These are phyloP conservation scores for Taeniopygia guttata DNA, from an alignment of 2,797 vertebrate species.

Conservation along the genomic window DNA sequence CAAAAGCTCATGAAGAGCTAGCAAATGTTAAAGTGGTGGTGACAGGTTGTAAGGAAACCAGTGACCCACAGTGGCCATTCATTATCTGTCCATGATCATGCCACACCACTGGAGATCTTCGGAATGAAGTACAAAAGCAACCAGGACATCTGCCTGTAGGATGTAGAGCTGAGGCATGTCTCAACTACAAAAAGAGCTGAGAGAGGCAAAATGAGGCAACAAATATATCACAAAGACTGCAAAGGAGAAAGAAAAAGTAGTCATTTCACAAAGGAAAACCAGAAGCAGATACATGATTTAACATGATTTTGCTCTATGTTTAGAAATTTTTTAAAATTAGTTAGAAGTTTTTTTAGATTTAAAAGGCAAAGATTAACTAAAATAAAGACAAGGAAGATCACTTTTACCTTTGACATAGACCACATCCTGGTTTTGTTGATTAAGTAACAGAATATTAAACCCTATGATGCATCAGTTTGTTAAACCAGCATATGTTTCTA, in stretches of 20 bases:
- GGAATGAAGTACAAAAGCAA: neutral
- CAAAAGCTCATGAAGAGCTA: neutral
- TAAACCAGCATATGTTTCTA: neutral
- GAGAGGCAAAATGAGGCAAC: neutral
- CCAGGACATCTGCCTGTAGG: neutral
- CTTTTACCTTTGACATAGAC: neutral
- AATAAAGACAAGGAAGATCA: neutral
- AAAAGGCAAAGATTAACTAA: neutral
- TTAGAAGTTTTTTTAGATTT: neutral
- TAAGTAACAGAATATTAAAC: neutral
- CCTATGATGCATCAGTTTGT: neutral
- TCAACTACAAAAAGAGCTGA: neutral
- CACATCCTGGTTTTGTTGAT: neutral
- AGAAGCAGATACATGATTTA: neutral
- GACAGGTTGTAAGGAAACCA: neutral
- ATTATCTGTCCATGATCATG: neutral
- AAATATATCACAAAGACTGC: neutral
- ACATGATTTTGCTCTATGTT: neutral
- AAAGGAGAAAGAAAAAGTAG: neutral
- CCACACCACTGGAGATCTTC: neutral
- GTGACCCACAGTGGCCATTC: neutral
- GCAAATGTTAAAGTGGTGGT: neutral
- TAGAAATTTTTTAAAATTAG: neutral
- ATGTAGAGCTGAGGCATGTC: accelerated
- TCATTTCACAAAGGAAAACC: neutral